Conservation (phyloP, 2,113 vertebrate genomes). For the human (Homo sapiens) region GRCh38 chr20:24071001-24071500, state of each 20-base stretch:
- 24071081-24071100: neutral
- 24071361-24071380: neutral
- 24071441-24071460: neutral
- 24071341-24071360: neutral
- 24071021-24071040: neutral
- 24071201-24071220: neutral
- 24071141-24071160: neutral
- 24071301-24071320: neutral
- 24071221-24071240: neutral
- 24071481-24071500: neutral
- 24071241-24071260: neutral
- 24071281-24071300: neutral
- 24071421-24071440: neutral
- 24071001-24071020: neutral
- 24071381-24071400: neutral
- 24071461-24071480: neutral
- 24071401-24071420: neutral
- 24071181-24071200: neutral
- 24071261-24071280: neutral
- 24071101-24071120: neutral
- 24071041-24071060: neutral
- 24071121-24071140: neutral
- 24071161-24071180: neutral
- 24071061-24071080: neutral
- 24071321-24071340: neutral